These are phyloP conservation scores for Leucoraja ocellata DNA, from an alignment of 2,797 vertebrate species.

Conservation along the genomic window DNA sequence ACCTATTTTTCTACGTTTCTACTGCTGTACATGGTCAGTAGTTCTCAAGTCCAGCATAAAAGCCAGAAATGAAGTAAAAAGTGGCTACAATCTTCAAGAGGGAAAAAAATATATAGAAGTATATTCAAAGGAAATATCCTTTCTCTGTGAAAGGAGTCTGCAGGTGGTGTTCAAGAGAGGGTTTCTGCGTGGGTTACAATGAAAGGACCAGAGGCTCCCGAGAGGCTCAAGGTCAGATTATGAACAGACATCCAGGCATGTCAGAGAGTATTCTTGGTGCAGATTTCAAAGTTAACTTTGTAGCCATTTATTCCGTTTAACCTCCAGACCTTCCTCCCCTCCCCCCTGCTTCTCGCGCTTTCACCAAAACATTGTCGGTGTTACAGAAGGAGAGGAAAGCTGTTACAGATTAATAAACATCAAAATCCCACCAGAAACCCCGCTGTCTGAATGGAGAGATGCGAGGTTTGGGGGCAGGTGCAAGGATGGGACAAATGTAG, in stretches of 20 bases:
- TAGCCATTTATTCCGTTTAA: conserved; percentile 6
- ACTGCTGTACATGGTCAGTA: not conserved
- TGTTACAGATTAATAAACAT: not conserved
- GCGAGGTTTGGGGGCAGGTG: too few species aligned
- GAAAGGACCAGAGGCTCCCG: not conserved
- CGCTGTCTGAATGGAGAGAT: not conserved
- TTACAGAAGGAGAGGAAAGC: not conserved
- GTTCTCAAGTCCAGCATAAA: not conserved
- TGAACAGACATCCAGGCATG: conserved; percentile 22
- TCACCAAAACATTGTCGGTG: not conserved
- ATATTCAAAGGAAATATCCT: not conserved
- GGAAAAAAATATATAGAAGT: not conserved
- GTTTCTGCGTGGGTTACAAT: not conserved
- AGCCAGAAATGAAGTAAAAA: too few species aligned
- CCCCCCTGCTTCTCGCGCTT: too few species aligned
- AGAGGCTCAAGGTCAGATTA: not conserved
- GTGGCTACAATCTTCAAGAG: too few species aligned
- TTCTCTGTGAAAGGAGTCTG: not conserved
- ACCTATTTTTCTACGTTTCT: too few species aligned
- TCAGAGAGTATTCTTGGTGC: not conserved
- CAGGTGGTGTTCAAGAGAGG: not conserved
- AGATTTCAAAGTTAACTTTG: conserved; percentile 29
- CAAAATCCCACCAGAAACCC: not conserved
- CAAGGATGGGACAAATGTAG: too few species aligned
- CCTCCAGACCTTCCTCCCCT: not conserved